phyloP scores from a whole-genome alignment of 2,113 vertebrate species.

The Hypocryptadius cinnamomeus region DNA sequence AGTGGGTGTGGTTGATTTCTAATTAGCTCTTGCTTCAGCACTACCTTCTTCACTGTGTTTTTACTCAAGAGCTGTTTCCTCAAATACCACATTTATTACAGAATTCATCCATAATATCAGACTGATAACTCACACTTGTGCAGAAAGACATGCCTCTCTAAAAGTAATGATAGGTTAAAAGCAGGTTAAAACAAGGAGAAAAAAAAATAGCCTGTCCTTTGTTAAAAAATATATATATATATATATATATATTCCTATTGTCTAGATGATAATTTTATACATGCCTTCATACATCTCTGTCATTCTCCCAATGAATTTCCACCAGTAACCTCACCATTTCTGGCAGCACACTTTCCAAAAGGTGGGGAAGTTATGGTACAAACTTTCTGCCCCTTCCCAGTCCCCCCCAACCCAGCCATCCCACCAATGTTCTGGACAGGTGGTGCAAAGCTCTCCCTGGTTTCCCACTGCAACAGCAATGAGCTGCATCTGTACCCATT shows the following conservation, averaged over 20 bases:
- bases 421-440: rapidly evolving
- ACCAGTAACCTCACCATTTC: neutral
- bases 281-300: neutral
- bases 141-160: neutral
- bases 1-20: neutral
- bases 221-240: neutral
- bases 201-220: neutral
- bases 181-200: neutral
- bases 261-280: neutral
- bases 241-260: neutral
- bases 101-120: neutral
- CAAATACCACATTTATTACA: neutral
- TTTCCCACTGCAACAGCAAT: neutral
- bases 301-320: neutral
- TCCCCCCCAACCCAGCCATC: neutral
- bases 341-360: neutral
- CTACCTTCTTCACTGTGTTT: neutral
- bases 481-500: neutral
- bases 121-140: neutral
- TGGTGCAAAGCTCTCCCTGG: neutral
- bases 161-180: neutral
- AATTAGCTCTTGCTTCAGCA: neutral
- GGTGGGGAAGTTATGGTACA: neutral
- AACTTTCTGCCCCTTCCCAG: neutral
- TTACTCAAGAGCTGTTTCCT: neutral